phyloP scores from a whole-genome alignment of 2,888 invertebrate species.

The Melanargia galathea region DNA sequence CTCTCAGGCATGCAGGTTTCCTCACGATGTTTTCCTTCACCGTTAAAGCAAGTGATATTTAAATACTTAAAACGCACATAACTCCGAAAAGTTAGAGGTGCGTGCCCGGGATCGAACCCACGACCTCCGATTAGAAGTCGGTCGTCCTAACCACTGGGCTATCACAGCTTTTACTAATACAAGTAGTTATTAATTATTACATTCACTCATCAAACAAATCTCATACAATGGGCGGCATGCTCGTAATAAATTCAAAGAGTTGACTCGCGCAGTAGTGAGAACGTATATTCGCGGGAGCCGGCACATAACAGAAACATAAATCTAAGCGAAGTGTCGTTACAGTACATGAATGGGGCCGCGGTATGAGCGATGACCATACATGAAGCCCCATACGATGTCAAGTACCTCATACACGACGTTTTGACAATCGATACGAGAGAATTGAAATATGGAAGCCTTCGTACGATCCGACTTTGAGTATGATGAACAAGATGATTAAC shows the following conservation, averaged over 20 bases:
- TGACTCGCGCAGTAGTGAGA: slow-evolving; percentile 73
- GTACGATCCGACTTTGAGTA: slow-evolving; percentile 48
- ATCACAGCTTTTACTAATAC: no score
- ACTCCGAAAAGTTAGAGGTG: no score
- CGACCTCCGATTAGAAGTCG: no score
- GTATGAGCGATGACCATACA: slow-evolving; percentile 72
- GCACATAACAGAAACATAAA: slow-evolving; percentile 71
- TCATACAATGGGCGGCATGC: slow-evolving; percentile 61
- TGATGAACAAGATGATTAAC: slow-evolving; percentile 44
- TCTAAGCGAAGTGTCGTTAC: slow-evolving; percentile 72
- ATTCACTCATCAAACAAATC: slow-evolving; percentile 71
- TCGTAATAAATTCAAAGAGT: slow-evolving; percentile 75
- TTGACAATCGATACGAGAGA: slow-evolving; percentile 75
- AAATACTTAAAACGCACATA: no score
- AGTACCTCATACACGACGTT: slow-evolving; percentile 59
- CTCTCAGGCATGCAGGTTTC: no score
- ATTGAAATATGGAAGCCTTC: slow-evolving; percentile 74
- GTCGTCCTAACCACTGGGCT: no score
- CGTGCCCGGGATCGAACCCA: no score
- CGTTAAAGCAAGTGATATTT: no score
- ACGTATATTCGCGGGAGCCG: slow-evolving; percentile 77
- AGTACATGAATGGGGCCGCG: slow-evolving; percentile 65
- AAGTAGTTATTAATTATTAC: slow-evolving; percentile 17
- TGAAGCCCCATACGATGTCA: slow-evolving; percentile 58
- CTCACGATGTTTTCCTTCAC: no score